Base-by-base conservation (phyloP, 2,797 vertebrate genomes). In the Danio choprae region DNA sequence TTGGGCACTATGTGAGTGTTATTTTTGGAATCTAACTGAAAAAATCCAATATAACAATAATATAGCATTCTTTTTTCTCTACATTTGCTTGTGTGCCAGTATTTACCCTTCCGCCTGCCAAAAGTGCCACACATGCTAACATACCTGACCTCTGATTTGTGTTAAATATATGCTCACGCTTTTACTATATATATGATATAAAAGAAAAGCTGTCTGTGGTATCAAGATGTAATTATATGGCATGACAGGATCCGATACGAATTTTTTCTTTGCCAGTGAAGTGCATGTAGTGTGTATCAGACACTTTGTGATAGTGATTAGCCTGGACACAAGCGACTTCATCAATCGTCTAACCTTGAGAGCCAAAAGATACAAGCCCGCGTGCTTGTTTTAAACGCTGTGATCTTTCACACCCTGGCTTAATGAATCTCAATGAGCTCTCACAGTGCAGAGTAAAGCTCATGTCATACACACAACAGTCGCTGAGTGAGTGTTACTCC, bases 371-470 rank as follows among this genome's bases (percentile, higher is more conserved):
- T 48, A 38, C 22, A 74, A 58, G 56, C 55, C 43, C n/a, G 29
- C 12, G 18, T 64, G 11, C 44, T 59, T 58, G 72, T 67, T 73
- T 80, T 82, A 15, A 74, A 77, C 46, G 44, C 84, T 38, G 40
- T 63, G 75, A 74, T 80, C 80, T 80, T 81, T 74, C 53, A 55
- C 80, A 74, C 29, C 59, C 62, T 38, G 75, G 16, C 70, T 79
- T 62, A 86, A 81, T 83, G 79, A 86, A 77, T 55, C 29, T 72
- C 79, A 63, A 81, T 82, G 74, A 85, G 80, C 74, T 73, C 62
- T 63, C 55, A 60, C 41, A 3, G 41, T 83, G 82, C 80, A n/a
- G 68, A 70, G 82, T 58, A 82, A 67, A 18, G 51, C 83, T 80
- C 51, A 56, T 82, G 77, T 74, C 48, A 56, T 67, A 75, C 64